Evolutionary conservation across 2,797 vertebrate genomes (phyloP), one percentile per base, ranked within the genome.

Genomic region (Lepilemur septentrionalis): DNA sequence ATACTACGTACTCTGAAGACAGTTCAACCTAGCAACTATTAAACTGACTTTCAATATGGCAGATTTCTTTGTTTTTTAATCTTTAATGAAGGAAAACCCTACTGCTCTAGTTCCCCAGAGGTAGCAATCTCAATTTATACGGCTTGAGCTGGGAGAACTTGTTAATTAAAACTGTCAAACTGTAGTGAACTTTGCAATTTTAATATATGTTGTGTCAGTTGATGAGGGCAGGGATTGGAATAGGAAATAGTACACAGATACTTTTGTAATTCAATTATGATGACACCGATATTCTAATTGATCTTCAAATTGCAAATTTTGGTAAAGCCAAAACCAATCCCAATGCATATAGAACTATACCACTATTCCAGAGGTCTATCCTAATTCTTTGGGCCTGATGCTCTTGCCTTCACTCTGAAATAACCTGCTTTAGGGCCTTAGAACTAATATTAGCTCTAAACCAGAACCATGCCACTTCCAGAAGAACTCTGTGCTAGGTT

Each of bases 151-250:
- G 65, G 65, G 70, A 92, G 79, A 93, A 94, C 11, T n/a, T 91
- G 30, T 94, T 97, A 92, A 97, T 94, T 85, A 75, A 92, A 92
- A 57, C 69, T 96, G 67, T 88, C 67, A 76, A 95, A 75, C 50
- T 81, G 17, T 89, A 89, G 46, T 78, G 57, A 95, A 57, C 35
- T 94, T 81, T 88, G 72, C 2, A 3, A 72, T 61, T 91, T 96
- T 91, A 88, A 73, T 91, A 52, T 88, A 85, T 41, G 38, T 85
- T 90, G 32, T 12, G 61, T 75, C 75, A 48, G 41, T 78, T 93
- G 55, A 61, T 75, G 55, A 30, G 48, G 43, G 35, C 22, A 84
- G 10, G n/a, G n/a, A 28, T 69, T 94, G 57, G 46, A 69, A 80
- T 57, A 89, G 75, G 79, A 89, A 95, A 61, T 89, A 82, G 25